Evolutionary conservation across 2,888 invertebrate genomes (phyloP), one percentile per base, ranked within the genome.

Genomic region (Cataglyphis altisquamis): DNA sequence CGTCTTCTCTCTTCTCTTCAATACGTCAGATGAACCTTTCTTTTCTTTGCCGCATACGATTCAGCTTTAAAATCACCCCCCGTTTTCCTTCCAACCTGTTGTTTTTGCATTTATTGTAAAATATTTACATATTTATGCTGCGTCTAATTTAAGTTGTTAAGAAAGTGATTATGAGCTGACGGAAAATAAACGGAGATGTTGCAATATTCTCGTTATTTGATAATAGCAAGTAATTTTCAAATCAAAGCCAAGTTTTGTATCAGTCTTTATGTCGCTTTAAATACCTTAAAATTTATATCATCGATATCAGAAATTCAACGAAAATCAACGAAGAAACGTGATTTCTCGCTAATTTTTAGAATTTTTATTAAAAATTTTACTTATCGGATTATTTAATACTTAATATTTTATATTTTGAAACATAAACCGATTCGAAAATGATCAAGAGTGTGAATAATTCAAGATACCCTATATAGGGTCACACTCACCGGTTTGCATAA

Each of bases 1-100:
- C 52, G 75, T 73, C 80, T 52, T 84, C 73, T 87, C 84, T 85
- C 86, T 60, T 32, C 70, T 62, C 66, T 80, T 55, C 60, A 67
- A 77, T 52, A 52, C 29, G n/a, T 39, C 25, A 12, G 15, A 64
- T 82, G 41, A 72, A 21, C 45, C 52, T 36, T 21, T 52, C 52
- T 36, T 21, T 52, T 48, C 57, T n/a, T 39, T 18, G 36, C 15
- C 0, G 45, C 32, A 6, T 32, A 68, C 57, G 68, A 67, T 70
- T 78, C 57, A 45, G 57, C 29, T 70, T 70, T 32, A 32, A 25
- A 32, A 52, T 48, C 48, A 18, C 6, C 2, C 57, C 9, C 55
- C 18, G 1, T 78, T n/a, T 45, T 70, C n/a, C n/a, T 21, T 29
- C 5, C 32, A 21, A 60, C 21, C 6, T 45, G 12, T 60, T 25